A percentile compares a stretch with the other conserved stretches of the same genome.
These are phyloP conservation scores for Cynaeus angustus DNA, from an alignment of 2,888 invertebrate genomes.

Conservation along the genomic window DNA sequence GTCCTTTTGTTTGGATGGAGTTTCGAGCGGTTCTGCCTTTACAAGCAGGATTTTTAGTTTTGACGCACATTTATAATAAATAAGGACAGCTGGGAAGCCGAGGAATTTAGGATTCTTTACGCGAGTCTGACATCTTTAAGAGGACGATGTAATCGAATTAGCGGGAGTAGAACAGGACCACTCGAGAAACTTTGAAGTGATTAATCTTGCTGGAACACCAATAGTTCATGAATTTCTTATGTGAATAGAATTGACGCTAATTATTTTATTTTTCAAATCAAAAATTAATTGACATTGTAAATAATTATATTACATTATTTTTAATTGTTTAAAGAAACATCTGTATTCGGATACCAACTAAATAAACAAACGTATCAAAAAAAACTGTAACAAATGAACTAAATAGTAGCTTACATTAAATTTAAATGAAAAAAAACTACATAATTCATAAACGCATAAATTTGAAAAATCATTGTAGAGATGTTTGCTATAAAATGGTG, in stretches of 20 bases:
- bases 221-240: slow-evolving; percentile 15
- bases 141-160: slow-evolving; percentile 18
- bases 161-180: slow-evolving; percentile 4
- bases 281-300: too few relatives aligned
- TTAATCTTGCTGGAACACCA: slow-evolving; percentile 11
- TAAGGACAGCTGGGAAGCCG: slow-evolving; percentile 28
- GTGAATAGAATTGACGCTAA: slow-evolving; percentile 3
- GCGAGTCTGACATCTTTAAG: slow-evolving; percentile 9
- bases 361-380: too few relatives aligned
- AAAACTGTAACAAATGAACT: too few relatives aligned
- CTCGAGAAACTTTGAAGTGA: slow-evolving; percentile 17
- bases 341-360: too few relatives aligned
- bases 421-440: too few relatives aligned
- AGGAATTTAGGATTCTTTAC: slow-evolving; percentile 49
- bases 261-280: slow-evolving; percentile 5
- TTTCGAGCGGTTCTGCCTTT: slow-evolving; percentile 28
- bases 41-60: slow-evolving; percentile 22
- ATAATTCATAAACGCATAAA: too few relatives aligned
- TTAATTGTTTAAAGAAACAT: too few relatives aligned
- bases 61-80: slow-evolving; percentile 33
- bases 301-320: too few relatives aligned
- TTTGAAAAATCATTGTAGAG: too few relatives aligned
- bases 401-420: too few relatives aligned
- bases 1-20: slow-evolving; percentile 34
- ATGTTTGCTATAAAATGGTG: too few relatives aligned